phyloP scores from a whole-genome alignment of 2,113 vertebrate genomes.

The Vidua macroura region DNA sequence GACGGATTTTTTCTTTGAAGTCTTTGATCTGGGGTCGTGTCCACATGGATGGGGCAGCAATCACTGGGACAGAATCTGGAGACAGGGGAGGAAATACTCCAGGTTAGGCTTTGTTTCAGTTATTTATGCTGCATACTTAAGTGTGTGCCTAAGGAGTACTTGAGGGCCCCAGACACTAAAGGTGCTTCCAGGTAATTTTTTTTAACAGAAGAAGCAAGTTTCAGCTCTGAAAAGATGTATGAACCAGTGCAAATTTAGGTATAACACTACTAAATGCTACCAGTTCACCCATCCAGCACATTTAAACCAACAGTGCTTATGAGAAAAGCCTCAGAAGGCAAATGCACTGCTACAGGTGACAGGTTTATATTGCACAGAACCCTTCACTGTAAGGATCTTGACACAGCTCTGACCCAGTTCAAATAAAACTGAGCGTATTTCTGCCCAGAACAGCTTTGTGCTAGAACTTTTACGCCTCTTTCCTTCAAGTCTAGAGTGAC shows the following conservation, averaged over 20 bases:
- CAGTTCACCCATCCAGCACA: not conserved
- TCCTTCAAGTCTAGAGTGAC: not conserved
- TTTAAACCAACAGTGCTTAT: not conserved
- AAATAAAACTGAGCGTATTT: not conserved
- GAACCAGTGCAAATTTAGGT: not conserved
- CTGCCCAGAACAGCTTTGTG: not conserved
- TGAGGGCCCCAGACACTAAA: not conserved
- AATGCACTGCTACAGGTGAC: not conserved
- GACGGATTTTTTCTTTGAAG: constrained; percentile 98
- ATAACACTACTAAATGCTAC: not conserved
- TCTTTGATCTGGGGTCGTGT: constrained; percentile 97
- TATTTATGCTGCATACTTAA: not conserved
- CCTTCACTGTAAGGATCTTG: not conserved
- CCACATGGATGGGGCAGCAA: constrained; percentile 99
- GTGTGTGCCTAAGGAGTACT: not conserved
- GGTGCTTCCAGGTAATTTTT: not conserved
- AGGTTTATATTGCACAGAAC: not conserved
- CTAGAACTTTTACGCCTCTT: not conserved
- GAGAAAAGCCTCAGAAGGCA: not conserved
- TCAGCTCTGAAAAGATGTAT: not conserved
- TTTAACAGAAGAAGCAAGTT: not conserved
- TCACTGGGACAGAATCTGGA: constrained; percentile 87
- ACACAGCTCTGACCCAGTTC: not conserved
- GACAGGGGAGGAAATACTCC: not conserved
- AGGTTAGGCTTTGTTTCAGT: not conserved